phyloP scores from a whole-genome alignment of 2,888 invertebrate genomes.

The Eumacrocentrus americanus region DNA sequence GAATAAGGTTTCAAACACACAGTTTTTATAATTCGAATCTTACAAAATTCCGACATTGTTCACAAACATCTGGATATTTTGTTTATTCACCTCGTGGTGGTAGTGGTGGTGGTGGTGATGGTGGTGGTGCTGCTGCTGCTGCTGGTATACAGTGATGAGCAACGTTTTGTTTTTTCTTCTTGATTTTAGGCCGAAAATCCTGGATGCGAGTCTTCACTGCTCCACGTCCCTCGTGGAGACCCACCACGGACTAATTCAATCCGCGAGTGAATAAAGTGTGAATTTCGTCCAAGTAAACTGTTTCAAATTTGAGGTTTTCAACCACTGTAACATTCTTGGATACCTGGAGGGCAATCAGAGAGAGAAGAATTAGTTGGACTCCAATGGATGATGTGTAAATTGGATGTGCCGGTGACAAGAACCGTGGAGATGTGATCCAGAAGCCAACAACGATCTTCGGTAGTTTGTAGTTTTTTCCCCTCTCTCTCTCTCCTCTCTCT shows the following conservation, averaged over 20 bases:
- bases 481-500: slow-evolving; percentile 12
- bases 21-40: no score
- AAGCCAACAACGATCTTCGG: slow-evolving; percentile 49
- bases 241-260: no score
- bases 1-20: no score
- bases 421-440: slow-evolving; percentile 59
- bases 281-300: background rate
- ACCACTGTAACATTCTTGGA: no score
- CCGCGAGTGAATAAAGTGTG: no score
- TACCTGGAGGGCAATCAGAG: no score
- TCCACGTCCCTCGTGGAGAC: background rate
- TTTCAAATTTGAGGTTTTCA: no score
- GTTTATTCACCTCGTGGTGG: no score
- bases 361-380: background rate
- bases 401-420: slow-evolving; percentile 45
- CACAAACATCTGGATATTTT: no score
- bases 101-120: no score
- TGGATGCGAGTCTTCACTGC: background rate
- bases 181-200: background rate
- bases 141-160: background rate
- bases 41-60: no score
- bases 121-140: no score
- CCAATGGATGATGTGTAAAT: slow-evolving; percentile 19
- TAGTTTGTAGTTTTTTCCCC: slow-evolving; percentile 56
- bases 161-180: background rate